Percentiles rank a stretch among this genome's conserved stretches.
Conservation (phyloP, 2,888 invertebrate genomes). For the Syritta pipiens region DNA sequence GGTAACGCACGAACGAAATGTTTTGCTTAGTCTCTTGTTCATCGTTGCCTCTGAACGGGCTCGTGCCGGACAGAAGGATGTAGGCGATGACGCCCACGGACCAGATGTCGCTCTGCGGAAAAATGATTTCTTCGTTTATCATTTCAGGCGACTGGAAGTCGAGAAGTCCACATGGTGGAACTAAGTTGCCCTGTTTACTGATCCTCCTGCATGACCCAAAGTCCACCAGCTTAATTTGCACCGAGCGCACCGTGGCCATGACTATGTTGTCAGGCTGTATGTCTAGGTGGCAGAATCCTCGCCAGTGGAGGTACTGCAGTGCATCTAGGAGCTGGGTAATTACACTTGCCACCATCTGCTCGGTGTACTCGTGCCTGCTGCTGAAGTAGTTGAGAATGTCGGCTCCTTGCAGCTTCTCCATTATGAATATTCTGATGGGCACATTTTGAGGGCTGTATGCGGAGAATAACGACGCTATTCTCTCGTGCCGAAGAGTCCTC, state of each 20-base stretch:
- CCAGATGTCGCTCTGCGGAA: constrained; percentile 97
- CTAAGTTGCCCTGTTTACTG: constrained; percentile 86
- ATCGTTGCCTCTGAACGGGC: constrained; percentile 92
- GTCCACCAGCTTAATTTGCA: constrained; percentile 94
- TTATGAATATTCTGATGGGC: constrained; percentile 85
- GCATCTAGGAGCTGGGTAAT: constrained; percentile 93
- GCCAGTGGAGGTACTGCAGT: constrained; percentile 96
- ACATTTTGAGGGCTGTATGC: constrained; percentile 86
- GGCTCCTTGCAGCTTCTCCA: constrained; percentile 94
- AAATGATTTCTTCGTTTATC: constrained; percentile 91
- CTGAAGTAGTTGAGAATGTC: constrained; percentile 94
- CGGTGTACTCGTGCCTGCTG: constrained; percentile 93
- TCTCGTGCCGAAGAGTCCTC: constrained; percentile 90
- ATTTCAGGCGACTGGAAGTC: constrained; percentile 94
- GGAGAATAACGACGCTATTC: constrained; percentile 87
- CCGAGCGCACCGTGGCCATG: constrained; percentile 90
- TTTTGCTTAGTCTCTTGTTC: constrained; percentile 93
- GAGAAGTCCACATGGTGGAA: constrained; percentile 84
- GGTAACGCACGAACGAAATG: constrained; percentile 93
- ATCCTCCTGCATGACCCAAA: constrained; percentile 93
- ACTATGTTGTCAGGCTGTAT: constrained; percentile 97
- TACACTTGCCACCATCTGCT: constrained; percentile 93
- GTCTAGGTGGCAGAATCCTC: constrained; percentile 92
- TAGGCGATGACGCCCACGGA: constrained; percentile 95
- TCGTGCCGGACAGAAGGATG: constrained; percentile 93